Evolutionary conservation across 2,797 vertebrate genomes (phyloP), one percentile per base, ranked within the genome.

Genomic region (Sternarchorhynchus goeldii): DNA sequence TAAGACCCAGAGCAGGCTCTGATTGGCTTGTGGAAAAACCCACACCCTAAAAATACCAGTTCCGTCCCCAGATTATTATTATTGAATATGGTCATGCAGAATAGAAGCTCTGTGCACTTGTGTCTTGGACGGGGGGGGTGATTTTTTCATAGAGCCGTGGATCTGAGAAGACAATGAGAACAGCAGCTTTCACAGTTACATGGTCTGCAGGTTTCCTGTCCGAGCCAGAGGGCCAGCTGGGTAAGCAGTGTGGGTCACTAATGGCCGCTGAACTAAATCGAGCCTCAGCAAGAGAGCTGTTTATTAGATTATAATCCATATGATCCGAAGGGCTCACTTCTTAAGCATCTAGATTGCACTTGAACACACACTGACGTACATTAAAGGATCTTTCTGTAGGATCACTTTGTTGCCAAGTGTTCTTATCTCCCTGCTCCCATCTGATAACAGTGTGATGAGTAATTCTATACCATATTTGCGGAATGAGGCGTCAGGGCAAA

Each of bases 11-110:
- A 74, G 31, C 45, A 50, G 64, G 66, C 75, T 86, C 89, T 90
- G 90, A 90, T 85, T 84, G 89, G 85, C 89, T 89, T 86, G 92
- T 91, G 92, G 91, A 86, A 90, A 92, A 91, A 90, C 84, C 89
- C 89, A 88, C 86, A 85, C 86, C 84, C 87, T 90, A 79, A 90
- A 93, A 92, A 92, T 90, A 91, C 76, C 45, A 89, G 86, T 90
- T 88, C 81, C 78, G 84, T 82, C 76, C 84, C 87, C 88, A 84
- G 77, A 29, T 73, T 73, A 60, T 73, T 25, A 25, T 36, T 80
- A 72, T 76, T 80, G 66, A 81, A 73, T 39, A 77, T 50, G 74
- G 21, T 55, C 14, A 32, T 56, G 67, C 17, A 72, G 80, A 77
- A 71, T 73, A 58, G 53, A 36, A 73, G 58, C 56, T 70, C 50